A percentile compares a stretch with the other conserved stretches of the same genome.
Evolutionary conservation across 2,797 vertebrate genomes (phyloP).

Genomic region (Discoglossus pictus): DNA sequence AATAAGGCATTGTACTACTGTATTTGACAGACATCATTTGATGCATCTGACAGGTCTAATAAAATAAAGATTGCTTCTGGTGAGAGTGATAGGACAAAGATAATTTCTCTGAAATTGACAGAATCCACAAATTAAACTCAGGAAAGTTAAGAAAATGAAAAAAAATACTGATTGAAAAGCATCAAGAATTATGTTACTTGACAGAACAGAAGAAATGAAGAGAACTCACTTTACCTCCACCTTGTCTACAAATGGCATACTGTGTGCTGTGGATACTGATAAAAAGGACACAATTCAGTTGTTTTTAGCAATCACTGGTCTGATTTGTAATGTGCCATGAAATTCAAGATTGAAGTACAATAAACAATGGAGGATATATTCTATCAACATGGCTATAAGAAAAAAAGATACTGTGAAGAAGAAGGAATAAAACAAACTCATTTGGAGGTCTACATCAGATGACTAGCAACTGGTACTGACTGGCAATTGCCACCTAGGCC

Average conservation of each 20-base stretch:
- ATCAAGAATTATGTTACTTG: conserved; percentile 4
- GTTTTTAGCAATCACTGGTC: not conserved
- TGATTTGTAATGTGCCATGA: not conserved
- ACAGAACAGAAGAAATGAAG: not conserved
- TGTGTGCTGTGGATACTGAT: conserved; percentile 9
- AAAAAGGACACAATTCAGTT: conserved; percentile 3
- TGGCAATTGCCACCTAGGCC: too few relatives aligned
- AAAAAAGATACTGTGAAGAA: too few relatives aligned
- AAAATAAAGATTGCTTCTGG: conserved; percentile 30
- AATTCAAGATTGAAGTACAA: not conserved
- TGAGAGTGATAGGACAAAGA: not conserved
- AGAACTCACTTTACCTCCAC: not conserved
- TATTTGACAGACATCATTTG: conserved; percentile 14
- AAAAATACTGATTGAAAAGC: conserved; percentile 26
- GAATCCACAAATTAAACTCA: conserved; percentile 5
- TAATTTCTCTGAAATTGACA: conserved; percentile 26
- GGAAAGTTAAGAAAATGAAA: conserved; percentile 34
- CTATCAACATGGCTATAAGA: too few relatives aligned
- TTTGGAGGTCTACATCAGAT: too few relatives aligned
- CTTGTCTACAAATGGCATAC: not conserved
- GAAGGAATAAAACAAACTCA: too few relatives aligned
- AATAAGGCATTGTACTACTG: too few relatives aligned
- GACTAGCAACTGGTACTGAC: too few relatives aligned
- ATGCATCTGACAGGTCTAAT: conserved; percentile 31
- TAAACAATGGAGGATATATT: conserved; percentile 7